Base-by-base conservation (phyloP, 2,113 vertebrate species). In the Dolichallabes microphthalmus region DNA sequence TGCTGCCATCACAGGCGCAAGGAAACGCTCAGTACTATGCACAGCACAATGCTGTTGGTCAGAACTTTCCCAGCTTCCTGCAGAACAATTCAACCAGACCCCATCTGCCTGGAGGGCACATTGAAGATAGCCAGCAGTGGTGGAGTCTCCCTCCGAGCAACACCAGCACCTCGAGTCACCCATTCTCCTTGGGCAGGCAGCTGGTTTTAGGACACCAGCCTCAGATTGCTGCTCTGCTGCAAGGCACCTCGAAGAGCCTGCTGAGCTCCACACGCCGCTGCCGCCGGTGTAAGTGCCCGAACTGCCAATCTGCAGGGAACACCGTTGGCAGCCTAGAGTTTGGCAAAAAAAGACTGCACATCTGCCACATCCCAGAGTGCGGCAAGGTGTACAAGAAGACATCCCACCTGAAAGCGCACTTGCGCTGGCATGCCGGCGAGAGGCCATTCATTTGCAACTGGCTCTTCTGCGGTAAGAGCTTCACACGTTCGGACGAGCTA, bases 331-430 rank as follows among this genome's bases (percentile, higher is more conserved):
- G 92, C 6, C 69, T 94, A 12, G 95, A 95, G 90, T 94, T 95
- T 0, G 96, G 96, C 17, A 94, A 94, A 91, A 96, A 96, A 92
- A 94, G 95, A 88, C 94, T 96, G 60, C 96, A 96, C 89, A 90
- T 96, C 87, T 96, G 96, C 88, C 96, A 96, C 92, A 93, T 96
- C 80, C 95, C 96, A 0, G 95, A 96, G 84, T 96, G 96, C 25
- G 95, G 95, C 82, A 96, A 96, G 87, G 94, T 96, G 82, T 96
- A 96, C 89, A 96, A 96, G 89, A 96, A 96, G 92, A 96, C 96
- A 0, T 96, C 96, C n/a, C 96, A 96, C 91, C 92, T 96, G 57
- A 96, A 96, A 92, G 96, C 96, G 13, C 96, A 97, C 89, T 93
- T 97, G 90, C 95, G 96, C 88, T 97, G 96, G 96, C 96, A 96